Evolutionary conservation across 2,888 invertebrate species (phyloP).

Genomic region (Frankliniella intonsa): DNA sequence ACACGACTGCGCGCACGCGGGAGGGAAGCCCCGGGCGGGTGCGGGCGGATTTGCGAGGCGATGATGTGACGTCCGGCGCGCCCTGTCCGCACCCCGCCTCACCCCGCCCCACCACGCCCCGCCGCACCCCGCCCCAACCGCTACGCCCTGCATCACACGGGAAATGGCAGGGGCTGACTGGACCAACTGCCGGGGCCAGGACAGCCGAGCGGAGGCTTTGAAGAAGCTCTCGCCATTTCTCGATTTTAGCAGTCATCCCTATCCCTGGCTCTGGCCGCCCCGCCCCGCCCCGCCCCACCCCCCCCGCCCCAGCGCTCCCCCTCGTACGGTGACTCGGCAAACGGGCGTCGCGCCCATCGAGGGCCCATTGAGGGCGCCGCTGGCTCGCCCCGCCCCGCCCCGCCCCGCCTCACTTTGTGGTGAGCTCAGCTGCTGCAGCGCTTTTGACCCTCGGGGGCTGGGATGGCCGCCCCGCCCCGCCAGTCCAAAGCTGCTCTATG

Average conservation of each 20-base stretch:
- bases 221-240: neutral
- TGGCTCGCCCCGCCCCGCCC: neutral
- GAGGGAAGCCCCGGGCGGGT: no score
- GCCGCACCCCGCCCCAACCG: no score
- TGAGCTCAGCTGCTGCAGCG: slow-evolving; percentile 9
- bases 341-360: neutral
- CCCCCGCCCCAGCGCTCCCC: neutral
- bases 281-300: neutral
- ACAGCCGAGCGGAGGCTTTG: neutral
- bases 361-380: neutral
- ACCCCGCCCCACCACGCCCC: no score
- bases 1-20: no score
- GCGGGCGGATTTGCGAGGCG: no score
- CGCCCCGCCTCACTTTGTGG: slow-evolving; percentile 10
- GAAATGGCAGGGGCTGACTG: no score
- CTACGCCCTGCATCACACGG: no score
- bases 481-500: neutral
- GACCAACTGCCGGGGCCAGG: no score
- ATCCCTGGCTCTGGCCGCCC: neutral
- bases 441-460: neutral
- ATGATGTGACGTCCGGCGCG: no score
- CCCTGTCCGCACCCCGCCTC: no score
- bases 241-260: slow-evolving; percentile 17
- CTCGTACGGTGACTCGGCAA: neutral
- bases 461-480: neutral